These are phyloP conservation scores for Istiophorus platypterus DNA, from an alignment of 2,113 vertebrate genomes.

Conservation along the genomic window DNA sequence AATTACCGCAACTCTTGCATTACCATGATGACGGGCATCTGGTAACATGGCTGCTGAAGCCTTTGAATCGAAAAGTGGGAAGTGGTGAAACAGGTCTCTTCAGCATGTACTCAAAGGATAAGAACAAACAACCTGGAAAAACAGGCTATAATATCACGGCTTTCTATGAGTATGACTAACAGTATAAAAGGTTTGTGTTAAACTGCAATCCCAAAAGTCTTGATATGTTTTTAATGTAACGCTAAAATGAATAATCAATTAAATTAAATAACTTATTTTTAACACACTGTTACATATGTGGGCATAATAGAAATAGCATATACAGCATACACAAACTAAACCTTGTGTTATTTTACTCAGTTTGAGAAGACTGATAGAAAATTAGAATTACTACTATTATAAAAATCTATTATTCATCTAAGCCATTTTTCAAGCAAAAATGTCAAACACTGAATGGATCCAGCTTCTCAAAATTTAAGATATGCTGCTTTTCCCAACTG, in stretches of 20 bases:
- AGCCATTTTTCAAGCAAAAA: too few relatives aligned
- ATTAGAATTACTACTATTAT: too few relatives aligned
- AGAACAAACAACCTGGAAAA: conserved; percentile 16
- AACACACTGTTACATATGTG: too few relatives aligned
- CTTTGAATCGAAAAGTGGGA: conserved; percentile 21
- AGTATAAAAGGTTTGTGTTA: background rate
- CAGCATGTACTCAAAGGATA: background rate
- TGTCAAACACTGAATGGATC: background rate
- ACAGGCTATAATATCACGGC: background rate
- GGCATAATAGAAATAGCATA: too few relatives aligned
- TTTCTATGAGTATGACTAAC: background rate
- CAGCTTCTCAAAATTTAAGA: background rate
- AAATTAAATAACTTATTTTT: background rate
- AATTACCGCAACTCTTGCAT: background rate
- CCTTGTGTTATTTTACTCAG: too few relatives aligned
- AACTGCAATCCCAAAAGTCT: background rate
- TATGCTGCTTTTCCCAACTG: too few relatives aligned
- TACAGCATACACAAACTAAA: too few relatives aligned
- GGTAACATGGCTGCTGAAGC: background rate
- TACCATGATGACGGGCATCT: background rate
- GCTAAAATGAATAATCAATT: background rate
- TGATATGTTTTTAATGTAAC: background rate
- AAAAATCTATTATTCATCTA: too few relatives aligned
- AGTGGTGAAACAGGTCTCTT: conserved; percentile 69
- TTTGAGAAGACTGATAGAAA: too few relatives aligned